Evolutionary conservation across 2,113 vertebrate species (phyloP).

Genomic region (Anhinga rufa): DNA sequence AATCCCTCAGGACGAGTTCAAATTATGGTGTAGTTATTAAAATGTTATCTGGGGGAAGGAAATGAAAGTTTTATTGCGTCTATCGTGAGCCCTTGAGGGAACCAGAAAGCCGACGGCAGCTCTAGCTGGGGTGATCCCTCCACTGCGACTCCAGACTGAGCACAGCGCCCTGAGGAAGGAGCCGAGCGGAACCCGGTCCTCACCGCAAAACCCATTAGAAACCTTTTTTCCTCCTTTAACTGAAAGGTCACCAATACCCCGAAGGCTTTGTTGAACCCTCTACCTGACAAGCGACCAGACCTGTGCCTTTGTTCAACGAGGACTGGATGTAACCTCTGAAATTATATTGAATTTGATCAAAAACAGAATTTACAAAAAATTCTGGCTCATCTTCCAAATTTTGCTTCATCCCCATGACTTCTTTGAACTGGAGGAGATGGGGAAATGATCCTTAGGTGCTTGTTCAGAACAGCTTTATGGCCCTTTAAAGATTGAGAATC

Average conservation of each 20-base stretch:
- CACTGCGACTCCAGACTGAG: background rate
- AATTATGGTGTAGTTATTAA: background rate
- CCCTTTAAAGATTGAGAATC: background rate
- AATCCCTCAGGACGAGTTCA: background rate
- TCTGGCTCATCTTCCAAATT: background rate
- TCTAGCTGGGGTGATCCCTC: background rate
- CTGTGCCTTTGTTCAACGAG: background rate
- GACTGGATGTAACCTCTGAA: background rate
- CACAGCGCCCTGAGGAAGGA: fast-evolving
- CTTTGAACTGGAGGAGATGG: background rate
- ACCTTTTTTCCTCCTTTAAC: background rate
- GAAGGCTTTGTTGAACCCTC: background rate
- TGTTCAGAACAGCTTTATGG: background rate
- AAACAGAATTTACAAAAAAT: background rate
- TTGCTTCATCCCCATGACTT: background rate
- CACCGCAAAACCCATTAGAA: background rate
- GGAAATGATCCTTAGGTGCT: background rate
- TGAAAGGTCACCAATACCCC: background rate
- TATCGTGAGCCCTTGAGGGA: background rate
- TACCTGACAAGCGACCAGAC: background rate
- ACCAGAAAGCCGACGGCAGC: background rate
- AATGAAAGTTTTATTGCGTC: background rate
- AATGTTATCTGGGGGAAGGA: fast-evolving
- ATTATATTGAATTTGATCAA: background rate
- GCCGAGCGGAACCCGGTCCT: background rate